phyloP scores from a whole-genome alignment of 2,113 vertebrate genomes.

The Microtus oregoni region DNA sequence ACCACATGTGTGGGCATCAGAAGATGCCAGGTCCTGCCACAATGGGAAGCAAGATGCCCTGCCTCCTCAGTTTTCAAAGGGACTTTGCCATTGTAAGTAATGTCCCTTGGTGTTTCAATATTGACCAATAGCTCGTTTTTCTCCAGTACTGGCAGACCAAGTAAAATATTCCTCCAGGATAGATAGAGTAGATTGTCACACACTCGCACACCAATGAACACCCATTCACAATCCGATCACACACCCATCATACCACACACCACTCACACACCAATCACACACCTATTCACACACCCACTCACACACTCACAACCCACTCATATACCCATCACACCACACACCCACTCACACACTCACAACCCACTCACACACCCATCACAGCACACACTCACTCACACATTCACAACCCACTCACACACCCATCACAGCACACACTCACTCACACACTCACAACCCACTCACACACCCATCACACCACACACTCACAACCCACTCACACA shows the following conservation, averaged over 20 bases:
- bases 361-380: neutral
- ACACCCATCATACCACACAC: neutral
- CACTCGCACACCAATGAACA: neutral
- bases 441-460: too few relatives aligned
- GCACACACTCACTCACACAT: neutral
- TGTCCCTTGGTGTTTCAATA: neutral
- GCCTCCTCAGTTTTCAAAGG: neutral
- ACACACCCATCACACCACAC: neutral
- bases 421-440: neutral
- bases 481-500: neutral
- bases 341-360: neutral
- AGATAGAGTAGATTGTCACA: neutral
- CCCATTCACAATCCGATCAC: neutral
- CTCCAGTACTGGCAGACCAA: neutral
- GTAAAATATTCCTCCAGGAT: neutral
- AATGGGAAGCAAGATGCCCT: accelerated
- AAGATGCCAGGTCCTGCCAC: neutral
- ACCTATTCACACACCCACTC: too few relatives aligned
- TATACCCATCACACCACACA: neutral
- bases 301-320: neutral
- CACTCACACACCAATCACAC: neutral
- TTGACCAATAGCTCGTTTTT: neutral
- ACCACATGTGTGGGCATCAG: accelerated
- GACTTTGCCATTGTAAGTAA: neutral
- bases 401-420: neutral